Conservation (phyloP, 2,113 vertebrate species). For the Agelaius tricolor region DNA sequence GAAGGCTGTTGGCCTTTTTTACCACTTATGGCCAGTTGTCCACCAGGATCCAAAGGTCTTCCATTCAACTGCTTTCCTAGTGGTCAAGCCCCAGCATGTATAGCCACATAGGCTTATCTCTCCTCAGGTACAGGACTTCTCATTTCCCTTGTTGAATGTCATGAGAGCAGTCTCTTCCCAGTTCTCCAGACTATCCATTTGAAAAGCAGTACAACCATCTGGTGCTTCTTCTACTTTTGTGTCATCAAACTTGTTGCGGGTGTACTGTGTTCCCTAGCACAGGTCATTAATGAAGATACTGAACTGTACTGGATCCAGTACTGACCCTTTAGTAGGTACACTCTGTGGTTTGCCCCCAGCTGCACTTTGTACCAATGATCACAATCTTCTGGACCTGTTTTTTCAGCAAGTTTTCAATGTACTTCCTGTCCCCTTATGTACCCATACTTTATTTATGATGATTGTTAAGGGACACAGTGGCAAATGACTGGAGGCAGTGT, state of each 20-base stretch:
- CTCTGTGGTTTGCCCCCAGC: background rate
- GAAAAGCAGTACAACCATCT: background rate
- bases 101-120: background rate
- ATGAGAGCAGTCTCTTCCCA: background rate
- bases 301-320: background rate
- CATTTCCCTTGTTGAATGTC: background rate
- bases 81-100: accelerated
- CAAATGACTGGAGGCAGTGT: background rate
- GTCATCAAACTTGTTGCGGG: background rate
- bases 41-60: background rate
- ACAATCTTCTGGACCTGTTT: background rate
- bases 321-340: too few species aligned
- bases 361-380: background rate
- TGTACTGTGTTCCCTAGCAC: background rate
- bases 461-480: background rate
- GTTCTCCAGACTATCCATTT: background rate
- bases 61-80: background rate
- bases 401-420: background rate
- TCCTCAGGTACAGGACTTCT: background rate
- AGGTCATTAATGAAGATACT: background rate
- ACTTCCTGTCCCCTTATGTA: background rate
- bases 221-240: background rate
- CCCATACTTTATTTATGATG: background rate
- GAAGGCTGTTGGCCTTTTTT: background rate
- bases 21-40: background rate